Evolutionary conservation across 2,797 vertebrate genomes (phyloP), one percentile per base, ranked within the genome.

Genomic region (Sphenodon punctatus): DNA sequence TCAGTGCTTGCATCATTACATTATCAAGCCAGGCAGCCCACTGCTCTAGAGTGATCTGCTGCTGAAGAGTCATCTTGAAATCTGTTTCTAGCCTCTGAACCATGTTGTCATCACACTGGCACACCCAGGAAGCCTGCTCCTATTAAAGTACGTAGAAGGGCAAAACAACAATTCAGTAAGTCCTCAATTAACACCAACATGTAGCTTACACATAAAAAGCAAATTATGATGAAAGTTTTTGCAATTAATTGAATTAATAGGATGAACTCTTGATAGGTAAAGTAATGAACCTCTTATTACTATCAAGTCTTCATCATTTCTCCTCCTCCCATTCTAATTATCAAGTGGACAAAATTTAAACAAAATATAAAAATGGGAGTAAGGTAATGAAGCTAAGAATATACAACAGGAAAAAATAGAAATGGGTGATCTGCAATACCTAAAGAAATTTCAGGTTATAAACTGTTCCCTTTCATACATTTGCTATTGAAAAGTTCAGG

Each of bases 101-200:
- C 95, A 97, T 96, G 74, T 93, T 97, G 94, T 97, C 96, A 78
- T 97, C 96, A 95, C 96, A 97, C 94, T 97, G 96, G 85, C 96
- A 97, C 59, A 97, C 96, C 96, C 96, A 97, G 95, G 96, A 97
- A 95, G 96, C 96, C 95, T 97, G 96, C 78, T 97, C 96, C 96
- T 97, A 89, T 93, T 73, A 93, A 6, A 91, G 75, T 39, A 90
- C 56, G 94, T 13, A 76, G 82, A 85, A 3, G 25, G 65, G 48
- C 59, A 85, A 67, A 82, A 36, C 17, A 63, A 71, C n/a, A n/a
- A n/a, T n/a, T n/a, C 45, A 56, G 41, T 46, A 86, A 4, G 51
- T 82, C 75, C 80, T 78, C 36, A 86, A 27, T 59, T 68, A 72
- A 48, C 15, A 42, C 75, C 34, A 63, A 75, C 1, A 38, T 25